phyloP scores from a whole-genome alignment of 2,888 invertebrate species.

The Leptura quadrifasciata region DNA sequence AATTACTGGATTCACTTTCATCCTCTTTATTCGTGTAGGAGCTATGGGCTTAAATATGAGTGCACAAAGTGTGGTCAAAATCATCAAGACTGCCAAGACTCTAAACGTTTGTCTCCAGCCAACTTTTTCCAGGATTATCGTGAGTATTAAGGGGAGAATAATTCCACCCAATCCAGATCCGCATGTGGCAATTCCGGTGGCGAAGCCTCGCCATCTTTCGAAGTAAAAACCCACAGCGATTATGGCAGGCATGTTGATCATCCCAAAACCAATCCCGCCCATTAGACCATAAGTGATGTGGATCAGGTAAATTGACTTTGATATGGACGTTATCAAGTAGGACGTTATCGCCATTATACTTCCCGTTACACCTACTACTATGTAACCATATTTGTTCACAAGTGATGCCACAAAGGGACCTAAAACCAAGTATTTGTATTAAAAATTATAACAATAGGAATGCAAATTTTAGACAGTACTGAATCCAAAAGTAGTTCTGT shows the following conservation, averaged over 20 bases:
- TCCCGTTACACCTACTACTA: constrained; percentile 59
- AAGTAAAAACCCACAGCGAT: constrained; percentile 86
- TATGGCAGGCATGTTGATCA: constrained; percentile 82
- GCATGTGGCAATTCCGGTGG: constrained; percentile 83
- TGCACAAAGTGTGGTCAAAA: constrained; percentile 48
- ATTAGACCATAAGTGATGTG: constrained; percentile 60
- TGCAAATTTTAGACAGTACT: too few relatives aligned
- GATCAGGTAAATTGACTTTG: constrained; percentile 47
- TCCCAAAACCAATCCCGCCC: constrained; percentile 77
- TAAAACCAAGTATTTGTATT: constrained; percentile 45
- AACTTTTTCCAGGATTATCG: constrained; percentile 72
- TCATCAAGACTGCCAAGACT: constrained; percentile 71
- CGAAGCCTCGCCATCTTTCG: constrained; percentile 82
- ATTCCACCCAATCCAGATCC: constrained; percentile 83
- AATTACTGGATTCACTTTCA: constrained; percentile 42
- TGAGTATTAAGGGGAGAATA: constrained; percentile 77
- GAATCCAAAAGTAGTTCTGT: too few relatives aligned
- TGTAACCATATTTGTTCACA: constrained; percentile 64
- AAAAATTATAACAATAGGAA: not conserved
- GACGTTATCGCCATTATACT: constrained; percentile 56
- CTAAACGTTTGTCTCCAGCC: constrained; percentile 78
- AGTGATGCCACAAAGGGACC: constrained; percentile 65
- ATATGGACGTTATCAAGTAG: constrained; percentile 54
- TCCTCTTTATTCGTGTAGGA: constrained; percentile 48
- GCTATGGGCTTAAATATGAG: constrained; percentile 61